Evolutionary conservation across 2,888 invertebrate species (phyloP).

Genomic region (Ectemnius continuus): DNA sequence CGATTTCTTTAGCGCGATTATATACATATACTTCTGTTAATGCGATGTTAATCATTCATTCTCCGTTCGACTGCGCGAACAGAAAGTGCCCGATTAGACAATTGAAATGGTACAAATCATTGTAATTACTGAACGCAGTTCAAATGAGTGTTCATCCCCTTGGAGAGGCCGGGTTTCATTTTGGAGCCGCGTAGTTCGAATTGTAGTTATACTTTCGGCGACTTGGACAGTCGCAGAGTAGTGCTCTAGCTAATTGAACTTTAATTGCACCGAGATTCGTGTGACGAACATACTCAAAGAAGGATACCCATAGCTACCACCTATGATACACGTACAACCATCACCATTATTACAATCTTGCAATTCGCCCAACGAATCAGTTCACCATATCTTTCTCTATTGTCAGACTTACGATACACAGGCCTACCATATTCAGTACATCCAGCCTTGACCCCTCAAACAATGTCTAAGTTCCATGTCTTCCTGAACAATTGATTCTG

Average conservation of each 20-base stretch:
- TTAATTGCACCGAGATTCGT: slow-evolving; percentile 17
- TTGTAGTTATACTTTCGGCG: slow-evolving; percentile 24
- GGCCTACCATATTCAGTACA: no score
- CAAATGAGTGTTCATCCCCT: slow-evolving; percentile 52
- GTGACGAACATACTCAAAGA: slow-evolving; percentile 22
- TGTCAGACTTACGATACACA: no score
- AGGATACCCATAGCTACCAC: slow-evolving; percentile 4
- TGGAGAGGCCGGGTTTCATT: slow-evolving; percentile 30
- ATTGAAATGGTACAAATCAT: slow-evolving; percentile 59
- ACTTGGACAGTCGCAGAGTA: slow-evolving; percentile 20
- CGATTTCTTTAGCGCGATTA: no score
- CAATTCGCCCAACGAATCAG: not conserved
- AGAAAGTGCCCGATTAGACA: slow-evolving; percentile 28
- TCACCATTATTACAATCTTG: not conserved
- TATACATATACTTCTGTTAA: no score
- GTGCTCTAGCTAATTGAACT: slow-evolving; percentile 18
- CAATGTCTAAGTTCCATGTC: no score
- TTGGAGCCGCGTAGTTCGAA: slow-evolving; percentile 30
- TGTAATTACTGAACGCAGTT: slow-evolving; percentile 51
- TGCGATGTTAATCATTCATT: no score
- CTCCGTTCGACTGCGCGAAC: no score
- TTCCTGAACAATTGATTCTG: no score
- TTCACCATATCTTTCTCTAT: not conserved
- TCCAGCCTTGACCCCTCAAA: no score
- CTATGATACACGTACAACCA: slow-evolving; percentile 5